Percentiles rank a stretch among this genome's conserved stretches.
These are phyloP conservation scores for Papilio protenor DNA, from an alignment of 2,888 invertebrate species.

Conservation along the genomic window DNA sequence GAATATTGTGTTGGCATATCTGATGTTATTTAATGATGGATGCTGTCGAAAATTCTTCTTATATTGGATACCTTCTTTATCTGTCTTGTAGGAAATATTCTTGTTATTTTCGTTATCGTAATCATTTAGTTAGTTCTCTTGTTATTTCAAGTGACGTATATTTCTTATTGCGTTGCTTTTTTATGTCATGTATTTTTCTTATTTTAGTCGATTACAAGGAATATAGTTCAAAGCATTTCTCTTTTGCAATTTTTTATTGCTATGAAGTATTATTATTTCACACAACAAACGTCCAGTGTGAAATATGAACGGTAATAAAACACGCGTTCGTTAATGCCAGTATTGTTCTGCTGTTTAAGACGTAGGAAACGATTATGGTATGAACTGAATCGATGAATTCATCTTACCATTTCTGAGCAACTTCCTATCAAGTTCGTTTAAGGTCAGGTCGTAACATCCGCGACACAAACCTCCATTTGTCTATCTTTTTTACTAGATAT, in stretches of 20 bases:
- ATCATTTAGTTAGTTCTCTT: neutral
- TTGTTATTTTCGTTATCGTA: neutral
- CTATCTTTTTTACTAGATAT: neutral
- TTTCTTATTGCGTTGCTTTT: neutral
- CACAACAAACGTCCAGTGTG: constrained; percentile 18
- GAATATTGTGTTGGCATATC: neutral
- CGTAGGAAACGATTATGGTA: constrained; percentile 31
- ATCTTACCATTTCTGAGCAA: constrained; percentile 34
- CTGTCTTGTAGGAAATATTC: neutral
- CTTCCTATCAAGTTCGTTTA: constrained; percentile 39
- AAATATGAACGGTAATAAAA: constrained; percentile 17
- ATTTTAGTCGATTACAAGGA: neutral
- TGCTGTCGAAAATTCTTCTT: neutral
- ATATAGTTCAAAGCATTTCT: constrained; percentile 5
- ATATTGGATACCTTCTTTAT: no score
- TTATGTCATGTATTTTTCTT: neutral
- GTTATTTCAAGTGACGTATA: neutral
- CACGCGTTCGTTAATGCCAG: constrained; percentile 17
- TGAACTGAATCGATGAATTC: constrained; percentile 34
- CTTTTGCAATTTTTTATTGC: neutral
- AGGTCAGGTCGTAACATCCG: constrained; percentile 39
- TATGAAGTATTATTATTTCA: constrained; percentile 24
- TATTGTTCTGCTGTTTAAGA: constrained; percentile 32
- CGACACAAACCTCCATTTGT: neutral
- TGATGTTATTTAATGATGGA: neutral